Evolutionary conservation across 2,113 vertebrate genomes (phyloP).

Genomic region (Stigmatopora argus): DNA sequence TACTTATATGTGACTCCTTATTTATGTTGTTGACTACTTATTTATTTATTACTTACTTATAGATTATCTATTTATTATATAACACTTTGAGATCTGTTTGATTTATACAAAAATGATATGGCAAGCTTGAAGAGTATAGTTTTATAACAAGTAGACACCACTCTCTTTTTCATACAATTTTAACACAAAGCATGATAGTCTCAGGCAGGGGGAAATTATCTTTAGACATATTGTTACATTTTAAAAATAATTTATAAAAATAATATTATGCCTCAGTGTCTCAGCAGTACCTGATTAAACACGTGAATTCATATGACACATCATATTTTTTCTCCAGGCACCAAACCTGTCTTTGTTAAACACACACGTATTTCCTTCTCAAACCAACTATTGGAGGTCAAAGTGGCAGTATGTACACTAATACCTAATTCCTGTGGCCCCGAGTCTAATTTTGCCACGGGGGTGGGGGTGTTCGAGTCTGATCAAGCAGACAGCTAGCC

Average conservation of each 20-base stretch:
- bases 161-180: not conserved
- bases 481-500: slow-evolving; percentile 35
- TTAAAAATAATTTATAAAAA: not conserved
- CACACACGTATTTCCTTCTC: slow-evolving; percentile 22
- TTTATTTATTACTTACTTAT: too few relatives aligned
- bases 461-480: slow-evolving; percentile 28
- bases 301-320: not conserved
- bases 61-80: too few relatives aligned
- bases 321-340: slow-evolving; percentile 21
- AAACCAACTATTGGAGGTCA: slow-evolving; percentile 35
- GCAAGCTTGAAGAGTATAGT: not conserved
- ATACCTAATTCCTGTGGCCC: slow-evolving; percentile 23
- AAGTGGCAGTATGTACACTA: slow-evolving; percentile 30
- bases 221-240: not conserved
- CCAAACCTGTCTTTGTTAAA: slow-evolving; percentile 7
- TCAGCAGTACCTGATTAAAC: not conserved
- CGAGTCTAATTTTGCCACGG: slow-evolving; percentile 48
- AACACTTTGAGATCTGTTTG: too few relatives aligned
- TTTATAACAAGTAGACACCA: not conserved
- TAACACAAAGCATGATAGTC: not conserved
- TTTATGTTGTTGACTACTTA: too few relatives aligned
- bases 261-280: not conserved
- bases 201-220: not conserved
- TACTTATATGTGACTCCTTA: too few relatives aligned
- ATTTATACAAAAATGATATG: not conserved